Base-by-base conservation (phyloP, 2,113 vertebrate genomes). In the Manacus vitellinus region DNA sequence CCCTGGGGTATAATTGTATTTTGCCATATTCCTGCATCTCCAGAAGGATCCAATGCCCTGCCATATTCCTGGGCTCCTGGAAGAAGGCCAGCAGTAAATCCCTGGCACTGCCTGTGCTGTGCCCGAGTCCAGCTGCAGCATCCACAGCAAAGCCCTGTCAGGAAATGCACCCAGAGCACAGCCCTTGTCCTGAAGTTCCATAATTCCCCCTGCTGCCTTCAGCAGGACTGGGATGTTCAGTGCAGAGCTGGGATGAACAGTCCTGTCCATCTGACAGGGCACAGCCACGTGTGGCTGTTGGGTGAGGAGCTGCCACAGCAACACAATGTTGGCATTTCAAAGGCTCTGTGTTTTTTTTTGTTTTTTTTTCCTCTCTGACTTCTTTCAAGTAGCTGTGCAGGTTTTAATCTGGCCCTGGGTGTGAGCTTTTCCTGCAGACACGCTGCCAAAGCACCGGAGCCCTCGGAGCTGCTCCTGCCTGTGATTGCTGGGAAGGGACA, bases 401-500 rank as follows among this genome's bases (percentile, higher is more conserved):
- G 72, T 88, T 94, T 92, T 59, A 65, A 67, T 72, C 37, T 25
- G 19, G 25, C 65, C 59, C 93, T 41, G 51, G 86, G 63, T 58
- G 59, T 35, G 76, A 96, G 88, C 39, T 88, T 89, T 25, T 78
- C 20, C 37, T 65, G 51, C 4, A 85, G 55, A 44, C 30, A 28
- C 3, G 75, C 90, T 88, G 90, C 67, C 80, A 52, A 87, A 95
- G 63, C 95, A 67, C 19, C 4, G 7, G 84, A 94, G 93, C 76
- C 51, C 39, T 72, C 9, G 62, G 85, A 61, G 37, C 92, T 6
- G 77, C 95, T 28, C 2, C 47, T 77, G 65, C 83, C 0, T 51
- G 59, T 24, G 90, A 51, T 86, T 58, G 91, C 75, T 80, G 91
- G 90, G 77, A 58, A 98, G 95, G 91, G 88, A 52, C 76, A 94